Conservation (phyloP, 2,888 invertebrate genomes). For the Oxystoma pomonae region DNA sequence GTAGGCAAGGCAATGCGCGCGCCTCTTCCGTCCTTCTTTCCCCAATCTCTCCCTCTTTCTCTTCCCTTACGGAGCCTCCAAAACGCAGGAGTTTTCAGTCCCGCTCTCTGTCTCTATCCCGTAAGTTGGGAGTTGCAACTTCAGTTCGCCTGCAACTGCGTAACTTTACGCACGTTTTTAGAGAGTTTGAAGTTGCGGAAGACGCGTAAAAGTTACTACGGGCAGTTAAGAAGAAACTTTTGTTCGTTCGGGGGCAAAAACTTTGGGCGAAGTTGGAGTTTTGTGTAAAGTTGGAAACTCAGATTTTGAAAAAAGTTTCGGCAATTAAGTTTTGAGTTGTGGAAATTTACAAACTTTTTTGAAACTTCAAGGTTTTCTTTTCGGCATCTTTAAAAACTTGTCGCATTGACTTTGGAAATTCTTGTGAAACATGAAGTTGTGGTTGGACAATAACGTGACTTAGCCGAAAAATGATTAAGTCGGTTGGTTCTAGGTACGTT, state of each 20-base stretch:
- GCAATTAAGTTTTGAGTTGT: not conserved
- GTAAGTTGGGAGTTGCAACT: not conserved
- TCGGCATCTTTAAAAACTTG: slow-evolving; percentile 8
- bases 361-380: not conserved
- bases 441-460: not conserved
- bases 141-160: not conserved
- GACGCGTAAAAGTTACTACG: not conserved
- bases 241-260: not conserved
- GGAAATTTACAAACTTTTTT: slow-evolving; percentile 9
- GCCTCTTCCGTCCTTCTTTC: not conserved
- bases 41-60: not conserved
- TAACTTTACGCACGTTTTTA: not conserved
- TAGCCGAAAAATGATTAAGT: not conserved
- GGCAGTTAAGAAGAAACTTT: not conserved
- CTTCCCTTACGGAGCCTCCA: not conserved
- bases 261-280: not conserved
- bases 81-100: not conserved
- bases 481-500: not conserved
- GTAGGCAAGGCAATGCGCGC: not conserved
- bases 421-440: not conserved
- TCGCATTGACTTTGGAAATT: not conserved
- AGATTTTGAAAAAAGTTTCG: slow-evolving; percentile 9
- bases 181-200: not conserved
- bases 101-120: not conserved
- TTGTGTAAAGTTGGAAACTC: slow-evolving; percentile 7